Percentiles rank a stretch among this genome's conserved stretches.
phyloP scores from a whole-genome alignment of 2,888 invertebrate species.

The Synergus japonicus region DNA sequence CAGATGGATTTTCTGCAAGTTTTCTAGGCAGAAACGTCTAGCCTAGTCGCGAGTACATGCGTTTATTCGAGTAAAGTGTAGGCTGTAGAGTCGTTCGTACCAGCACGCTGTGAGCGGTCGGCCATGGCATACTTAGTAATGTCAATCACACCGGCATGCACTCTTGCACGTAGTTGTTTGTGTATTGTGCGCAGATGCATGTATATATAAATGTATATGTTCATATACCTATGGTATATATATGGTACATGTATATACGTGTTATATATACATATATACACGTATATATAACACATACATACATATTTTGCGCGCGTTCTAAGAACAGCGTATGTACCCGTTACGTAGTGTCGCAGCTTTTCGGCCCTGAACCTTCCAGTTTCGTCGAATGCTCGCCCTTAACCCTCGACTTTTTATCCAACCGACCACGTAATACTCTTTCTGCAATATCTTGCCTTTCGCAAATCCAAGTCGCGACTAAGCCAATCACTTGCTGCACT shows the following conservation, averaged over 20 bases:
- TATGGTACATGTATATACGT: background rate
- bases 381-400: slow-evolving; percentile 54
- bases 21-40: slow-evolving; percentile 53
- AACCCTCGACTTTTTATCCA: slow-evolving; percentile 55
- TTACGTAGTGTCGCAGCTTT: slow-evolving; percentile 48
- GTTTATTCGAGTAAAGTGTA: slow-evolving; percentile 65
- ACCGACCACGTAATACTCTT: slow-evolving; percentile 28
- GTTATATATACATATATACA: background rate
- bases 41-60: slow-evolving; percentile 56
- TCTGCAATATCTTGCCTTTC: slow-evolving; percentile 25
- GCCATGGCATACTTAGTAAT: slow-evolving; percentile 78
- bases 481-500: slow-evolving; percentile 25
- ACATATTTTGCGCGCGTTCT: slow-evolving; percentile 13
- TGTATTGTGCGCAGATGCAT: slow-evolving; percentile 16
- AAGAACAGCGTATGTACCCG: background rate
- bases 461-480: slow-evolving; percentile 32
- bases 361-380: slow-evolving; percentile 60
- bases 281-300: background rate
- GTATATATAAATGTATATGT: slow-evolving; percentile 1
- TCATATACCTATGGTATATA: background rate
- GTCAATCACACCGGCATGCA: slow-evolving; percentile 77
- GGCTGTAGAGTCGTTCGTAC: slow-evolving; percentile 69
- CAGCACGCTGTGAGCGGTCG: slow-evolving; percentile 74
- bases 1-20: slow-evolving; percentile 45
- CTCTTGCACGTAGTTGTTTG: slow-evolving; percentile 55